These are phyloP conservation scores for Echinometra lucunter DNA, from an alignment of 53 echinoderm and acorn worm species.

Conservation along the genomic window DNA sequence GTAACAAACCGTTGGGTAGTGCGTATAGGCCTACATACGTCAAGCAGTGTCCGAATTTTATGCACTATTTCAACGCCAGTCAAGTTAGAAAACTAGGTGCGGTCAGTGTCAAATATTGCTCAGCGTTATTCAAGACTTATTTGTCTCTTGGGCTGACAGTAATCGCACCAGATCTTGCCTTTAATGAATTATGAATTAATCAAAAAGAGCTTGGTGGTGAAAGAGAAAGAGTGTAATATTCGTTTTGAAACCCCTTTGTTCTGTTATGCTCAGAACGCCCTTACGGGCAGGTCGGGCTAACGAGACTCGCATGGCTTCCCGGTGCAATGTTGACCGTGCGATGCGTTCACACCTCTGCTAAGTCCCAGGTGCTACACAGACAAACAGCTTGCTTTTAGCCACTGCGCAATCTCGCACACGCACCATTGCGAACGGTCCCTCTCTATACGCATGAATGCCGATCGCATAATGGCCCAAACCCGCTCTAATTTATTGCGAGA, in stretches of 20 bases:
- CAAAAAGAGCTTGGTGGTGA: not conserved
- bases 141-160: not conserved
- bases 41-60: not conserved
- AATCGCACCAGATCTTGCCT: conserved; percentile 5
- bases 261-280: not conserved
- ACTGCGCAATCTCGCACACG: conserved; percentile 22
- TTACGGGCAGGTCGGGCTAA: conserved; percentile 27
- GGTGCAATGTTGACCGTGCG: conserved; percentile 44
- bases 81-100: not conserved
- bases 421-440: conserved; percentile 9
- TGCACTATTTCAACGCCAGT: not conserved
- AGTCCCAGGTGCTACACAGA: conserved; percentile 68
- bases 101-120: not conserved
- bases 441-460: conserved; percentile 49
- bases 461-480: conserved; percentile 44
- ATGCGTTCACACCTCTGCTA: conserved; percentile 58
- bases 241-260: conserved; percentile 45
- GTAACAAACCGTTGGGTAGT: too few species aligned
- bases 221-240: not conserved
- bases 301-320: conserved; percentile 25
- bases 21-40: not conserved
- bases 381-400: conserved; percentile 28
- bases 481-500: conserved; percentile 49
- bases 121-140: not conserved
- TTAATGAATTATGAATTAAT: conserved; percentile 25